A percentile compares a stretch with the other conserved stretches of the same genome.
Conservation (phyloP, 1,140 invertebrate genomes). For the Apis laboriosa region DNA sequence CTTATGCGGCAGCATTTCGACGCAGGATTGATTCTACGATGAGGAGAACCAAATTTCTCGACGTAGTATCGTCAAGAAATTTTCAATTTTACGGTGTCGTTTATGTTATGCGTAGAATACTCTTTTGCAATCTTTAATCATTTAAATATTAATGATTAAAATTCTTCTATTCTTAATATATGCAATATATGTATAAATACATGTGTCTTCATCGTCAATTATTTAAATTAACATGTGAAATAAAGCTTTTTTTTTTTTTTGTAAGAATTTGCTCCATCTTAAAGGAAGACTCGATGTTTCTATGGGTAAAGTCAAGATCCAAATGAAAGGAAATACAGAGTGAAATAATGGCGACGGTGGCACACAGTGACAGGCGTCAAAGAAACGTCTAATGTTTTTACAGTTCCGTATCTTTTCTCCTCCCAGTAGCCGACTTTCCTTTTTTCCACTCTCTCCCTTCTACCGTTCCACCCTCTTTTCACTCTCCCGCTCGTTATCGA, state of each 20-base stretch:
- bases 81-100: neutral
- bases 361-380: neutral
- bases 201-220: too few species aligned
- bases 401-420: neutral
- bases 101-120: neutral
- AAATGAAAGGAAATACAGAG: neutral
- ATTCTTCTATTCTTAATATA: too few species aligned
- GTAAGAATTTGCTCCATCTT: too few species aligned
- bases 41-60: neutral
- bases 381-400: constrained; percentile 26
- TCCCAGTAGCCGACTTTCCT: neutral
- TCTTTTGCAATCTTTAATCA: neutral
- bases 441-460: neutral
- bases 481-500: constrained; percentile 32
- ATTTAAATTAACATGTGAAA: too few species aligned
- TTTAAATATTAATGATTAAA: neutral
- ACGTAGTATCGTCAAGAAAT: neutral
- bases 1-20: neutral
- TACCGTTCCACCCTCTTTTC: neutral
- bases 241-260: too few species aligned
- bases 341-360: neutral
- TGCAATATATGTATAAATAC: too few species aligned
- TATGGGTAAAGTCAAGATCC: neutral
- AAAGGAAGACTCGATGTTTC: neutral
- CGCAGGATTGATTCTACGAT: neutral